Evolutionary conservation across 2,888 invertebrate genomes (phyloP).

Genomic region (Busseola fusca): DNA sequence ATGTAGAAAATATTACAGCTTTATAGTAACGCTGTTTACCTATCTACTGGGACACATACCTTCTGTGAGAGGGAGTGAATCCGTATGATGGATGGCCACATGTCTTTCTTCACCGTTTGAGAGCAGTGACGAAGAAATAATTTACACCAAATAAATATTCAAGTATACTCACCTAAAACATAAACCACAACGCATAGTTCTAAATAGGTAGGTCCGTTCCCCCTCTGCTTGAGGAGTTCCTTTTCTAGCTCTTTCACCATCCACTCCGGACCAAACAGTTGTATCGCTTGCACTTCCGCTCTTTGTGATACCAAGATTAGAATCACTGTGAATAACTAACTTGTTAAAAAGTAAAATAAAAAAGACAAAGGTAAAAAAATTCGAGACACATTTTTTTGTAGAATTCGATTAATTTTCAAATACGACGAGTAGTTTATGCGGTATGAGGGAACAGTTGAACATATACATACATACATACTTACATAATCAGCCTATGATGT

Average conservation of each 20-base stretch:
- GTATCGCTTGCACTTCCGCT: constrained; percentile 93
- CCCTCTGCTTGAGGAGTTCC: constrained; percentile 92
- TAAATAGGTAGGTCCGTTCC: constrained; percentile 94
- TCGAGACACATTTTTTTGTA: not conserved
- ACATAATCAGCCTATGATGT: too few species aligned
- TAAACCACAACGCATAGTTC: constrained; percentile 95
- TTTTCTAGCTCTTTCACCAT: constrained; percentile 90
- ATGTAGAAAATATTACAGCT: not conserved
- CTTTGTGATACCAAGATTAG: constrained; percentile 97
- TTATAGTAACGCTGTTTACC: not conserved
- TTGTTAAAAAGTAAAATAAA: not conserved
- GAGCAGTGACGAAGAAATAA: not conserved
- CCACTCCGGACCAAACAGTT: constrained; percentile 92
- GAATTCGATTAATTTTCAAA: not conserved
- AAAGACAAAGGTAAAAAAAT: too few species aligned
- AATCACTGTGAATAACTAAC: constrained; percentile 90
- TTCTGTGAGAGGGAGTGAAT: too few species aligned
- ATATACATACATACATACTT: too few species aligned
- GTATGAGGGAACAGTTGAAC: too few species aligned
- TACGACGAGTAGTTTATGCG: not conserved
- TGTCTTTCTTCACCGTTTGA: not conserved
- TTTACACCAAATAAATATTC: too few species aligned
- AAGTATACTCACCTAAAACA: constrained; percentile 91
- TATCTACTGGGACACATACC: too few species aligned
- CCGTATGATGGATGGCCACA: too few species aligned